Conservation (phyloP, 2,113 vertebrate genomes). For the Hemiprocne comata region DNA sequence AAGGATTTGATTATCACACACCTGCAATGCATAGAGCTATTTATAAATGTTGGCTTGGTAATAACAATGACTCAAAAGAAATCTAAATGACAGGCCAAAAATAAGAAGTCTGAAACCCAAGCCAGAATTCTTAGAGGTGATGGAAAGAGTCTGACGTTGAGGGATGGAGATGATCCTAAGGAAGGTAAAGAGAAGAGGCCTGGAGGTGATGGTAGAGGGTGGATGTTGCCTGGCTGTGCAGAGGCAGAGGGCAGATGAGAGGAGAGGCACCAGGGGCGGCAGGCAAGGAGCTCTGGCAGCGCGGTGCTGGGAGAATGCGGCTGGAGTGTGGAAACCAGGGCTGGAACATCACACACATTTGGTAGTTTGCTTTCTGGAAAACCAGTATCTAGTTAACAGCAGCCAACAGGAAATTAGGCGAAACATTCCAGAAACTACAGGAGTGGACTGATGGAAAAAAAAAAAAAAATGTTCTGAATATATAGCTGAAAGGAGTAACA, state of each 20-base stretch:
- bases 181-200: not conserved
- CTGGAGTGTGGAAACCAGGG: not conserved
- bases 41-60: slow-evolving; percentile 28
- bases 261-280: not conserved
- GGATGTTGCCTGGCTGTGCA: not conserved
- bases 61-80: slow-evolving; percentile 41
- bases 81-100: slow-evolving; percentile 19
- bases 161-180: not conserved
- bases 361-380: not conserved
- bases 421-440: not conserved
- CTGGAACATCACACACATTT: not conserved
- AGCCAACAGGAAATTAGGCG: not conserved
- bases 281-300: not conserved
- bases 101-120: slow-evolving; percentile 1
- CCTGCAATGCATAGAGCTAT: slow-evolving; percentile 20
- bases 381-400: not conserved
- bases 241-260: not conserved
- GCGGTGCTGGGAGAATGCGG: not conserved
- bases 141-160: not conserved
- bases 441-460: not conserved
- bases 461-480: not conserved
- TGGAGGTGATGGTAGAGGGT: not conserved
- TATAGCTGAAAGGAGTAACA: not conserved
- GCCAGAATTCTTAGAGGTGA: not conserved
- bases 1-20: slow-evolving; percentile 23